phyloP scores from a whole-genome alignment of 1,140 invertebrate genomes.

The Lepeophtheirus salmonis region DNA sequence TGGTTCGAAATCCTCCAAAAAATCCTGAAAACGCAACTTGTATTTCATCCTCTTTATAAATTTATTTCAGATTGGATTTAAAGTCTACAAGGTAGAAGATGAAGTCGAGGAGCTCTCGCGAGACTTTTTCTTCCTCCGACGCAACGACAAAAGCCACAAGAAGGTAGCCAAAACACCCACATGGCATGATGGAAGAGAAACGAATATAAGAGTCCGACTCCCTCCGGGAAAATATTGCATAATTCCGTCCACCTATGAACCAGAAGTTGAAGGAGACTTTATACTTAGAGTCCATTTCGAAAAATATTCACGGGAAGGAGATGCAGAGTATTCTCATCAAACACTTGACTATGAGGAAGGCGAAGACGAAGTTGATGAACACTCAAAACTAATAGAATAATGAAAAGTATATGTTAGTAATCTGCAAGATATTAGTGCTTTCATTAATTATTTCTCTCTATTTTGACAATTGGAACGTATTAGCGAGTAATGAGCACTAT shows the following conservation, averaged over 20 bases:
- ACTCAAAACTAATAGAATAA: neutral
- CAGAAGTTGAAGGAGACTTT: conserved; percentile 16
- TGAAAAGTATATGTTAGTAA: no score
- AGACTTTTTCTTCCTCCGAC: conserved; percentile 11
- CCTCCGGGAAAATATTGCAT: conserved; percentile 16
- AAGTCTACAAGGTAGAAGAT: conserved; percentile 14
- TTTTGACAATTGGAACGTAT: no score
- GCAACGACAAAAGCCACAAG: conserved; percentile 18
- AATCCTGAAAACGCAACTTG: neutral
- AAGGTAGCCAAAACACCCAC: conserved; percentile 15
- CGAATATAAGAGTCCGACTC: conserved; percentile 12
- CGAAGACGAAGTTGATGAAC: neutral
- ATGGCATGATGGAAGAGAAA: conserved; percentile 18
- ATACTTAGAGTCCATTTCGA: conserved; percentile 17
- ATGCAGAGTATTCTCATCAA: neutral
- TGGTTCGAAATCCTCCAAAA: neutral
- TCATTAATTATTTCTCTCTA: no score
- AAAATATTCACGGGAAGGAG: neutral
- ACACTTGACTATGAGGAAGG: neutral
- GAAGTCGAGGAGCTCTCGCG: conserved; percentile 12
- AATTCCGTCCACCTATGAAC: conserved; percentile 12
- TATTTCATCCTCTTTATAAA: neutral
- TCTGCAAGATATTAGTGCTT: no score
- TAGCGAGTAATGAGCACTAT: no score
- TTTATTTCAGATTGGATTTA: conserved; percentile 11